Percentiles rank a stretch among this genome's conserved stretches.
phyloP scores from a whole-genome alignment of 2,888 invertebrate genomes.

The Xestia sexstrigata region DNA sequence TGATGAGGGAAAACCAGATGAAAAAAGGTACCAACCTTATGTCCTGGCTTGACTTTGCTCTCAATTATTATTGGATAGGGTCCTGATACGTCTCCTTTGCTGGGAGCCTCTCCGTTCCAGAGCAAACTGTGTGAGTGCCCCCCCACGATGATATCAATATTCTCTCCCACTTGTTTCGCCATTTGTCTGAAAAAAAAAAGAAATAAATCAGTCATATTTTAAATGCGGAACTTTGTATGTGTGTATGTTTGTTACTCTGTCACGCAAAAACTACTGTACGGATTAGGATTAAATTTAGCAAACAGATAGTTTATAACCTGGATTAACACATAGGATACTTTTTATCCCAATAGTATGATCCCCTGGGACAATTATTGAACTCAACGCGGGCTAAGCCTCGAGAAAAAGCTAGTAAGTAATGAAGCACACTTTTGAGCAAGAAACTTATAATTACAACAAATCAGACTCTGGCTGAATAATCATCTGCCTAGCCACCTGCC shows the following conservation, averaged over 20 bases:
- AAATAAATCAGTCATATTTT: not conserved
- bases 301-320: too few relatives aligned
- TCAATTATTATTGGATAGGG: constrained; percentile 92
- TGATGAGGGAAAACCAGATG: not conserved
- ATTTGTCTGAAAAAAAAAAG: constrained; percentile 86
- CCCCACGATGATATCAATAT: constrained; percentile 95
- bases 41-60: constrained; percentile 72
- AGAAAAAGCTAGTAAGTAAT: not conserved
- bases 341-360: too few relatives aligned
- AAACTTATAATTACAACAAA: not conserved
- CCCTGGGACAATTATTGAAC: too few relatives aligned
- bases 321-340: too few relatives aligned
- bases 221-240: too few relatives aligned
- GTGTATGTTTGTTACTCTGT: too few relatives aligned
- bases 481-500: too few relatives aligned
- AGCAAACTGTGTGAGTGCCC: constrained; percentile 96
- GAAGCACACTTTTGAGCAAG: not conserved
- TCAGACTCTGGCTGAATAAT: too few relatives aligned
- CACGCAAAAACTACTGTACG: too few relatives aligned
- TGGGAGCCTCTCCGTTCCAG: constrained; percentile 91
- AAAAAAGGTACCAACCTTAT: constrained; percentile 77
- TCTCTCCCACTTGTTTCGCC: constrained; percentile 91
- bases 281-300: too few relatives aligned
- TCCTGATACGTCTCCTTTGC: constrained; percentile 90
- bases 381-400: too few relatives aligned